Percentiles rank a stretch among this genome's conserved stretches.
Conservation (phyloP, 1,140 invertebrate genomes). For the Triops longicaudatus region DNA sequence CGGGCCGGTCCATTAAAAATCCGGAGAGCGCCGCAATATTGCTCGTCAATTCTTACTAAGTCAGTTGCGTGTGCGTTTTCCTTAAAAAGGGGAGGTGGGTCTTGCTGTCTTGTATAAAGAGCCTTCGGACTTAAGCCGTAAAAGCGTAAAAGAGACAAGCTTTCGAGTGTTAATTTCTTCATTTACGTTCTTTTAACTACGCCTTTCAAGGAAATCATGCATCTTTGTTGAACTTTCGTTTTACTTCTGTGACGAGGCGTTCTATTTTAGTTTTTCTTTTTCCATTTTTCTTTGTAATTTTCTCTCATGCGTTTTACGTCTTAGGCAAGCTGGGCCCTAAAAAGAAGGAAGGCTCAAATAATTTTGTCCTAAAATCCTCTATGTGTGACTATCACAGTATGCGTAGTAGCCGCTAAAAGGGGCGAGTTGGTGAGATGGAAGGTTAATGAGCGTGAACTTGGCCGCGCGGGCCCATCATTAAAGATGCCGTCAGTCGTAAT, state of each 20-base stretch:
- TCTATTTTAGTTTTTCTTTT: neutral
- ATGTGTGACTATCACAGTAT: neutral
- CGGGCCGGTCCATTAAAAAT: neutral
- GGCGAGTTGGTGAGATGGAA: neutral
- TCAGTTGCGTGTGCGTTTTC: too few relatives aligned
- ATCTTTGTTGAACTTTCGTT: constrained; percentile 4
- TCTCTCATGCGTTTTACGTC: neutral
- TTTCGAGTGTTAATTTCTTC: neutral
- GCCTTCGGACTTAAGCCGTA: neutral
- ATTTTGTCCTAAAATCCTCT: neutral
- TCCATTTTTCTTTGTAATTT: neutral
- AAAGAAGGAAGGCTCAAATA: neutral
- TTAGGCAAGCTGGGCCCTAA: neutral
- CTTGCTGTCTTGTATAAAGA: neutral
- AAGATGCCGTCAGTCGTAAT: neutral
- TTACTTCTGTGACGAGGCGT: neutral
- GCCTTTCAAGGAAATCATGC: neutral
- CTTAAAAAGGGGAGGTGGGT: too few relatives aligned
- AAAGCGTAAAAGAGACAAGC: neutral
- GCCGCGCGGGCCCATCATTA: neutral
- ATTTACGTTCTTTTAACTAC: constrained; percentile 4
- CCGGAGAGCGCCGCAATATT: neutral
- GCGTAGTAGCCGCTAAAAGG: neutral
- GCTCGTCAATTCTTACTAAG: neutral
- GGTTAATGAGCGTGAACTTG: constrained; percentile 15